phyloP scores from a whole-genome alignment of 2,888 invertebrate genomes.

The Dyspetes luteomarginatus region DNA sequence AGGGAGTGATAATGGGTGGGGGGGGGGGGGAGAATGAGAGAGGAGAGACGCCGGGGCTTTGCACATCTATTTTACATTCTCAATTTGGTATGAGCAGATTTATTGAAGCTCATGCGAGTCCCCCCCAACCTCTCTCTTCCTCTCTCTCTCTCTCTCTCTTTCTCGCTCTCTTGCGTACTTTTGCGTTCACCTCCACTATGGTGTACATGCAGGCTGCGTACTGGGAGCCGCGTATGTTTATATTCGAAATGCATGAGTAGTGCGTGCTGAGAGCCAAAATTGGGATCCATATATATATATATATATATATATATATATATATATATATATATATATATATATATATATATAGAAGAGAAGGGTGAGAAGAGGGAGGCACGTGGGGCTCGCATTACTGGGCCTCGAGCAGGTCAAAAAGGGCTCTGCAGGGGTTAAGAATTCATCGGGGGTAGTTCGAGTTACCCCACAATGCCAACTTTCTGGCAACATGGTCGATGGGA shows the following conservation, averaged over 20 bases:
- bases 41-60: conserved; percentile 46
- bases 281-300: conserved; percentile 21
- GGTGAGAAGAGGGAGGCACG: conserved; percentile 21
- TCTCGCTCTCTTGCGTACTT: conserved; percentile 44
- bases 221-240: conserved; percentile 13
- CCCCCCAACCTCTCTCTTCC: conserved; percentile 22
- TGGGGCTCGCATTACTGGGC: conserved; percentile 43
- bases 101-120: conserved; percentile 73
- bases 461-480: conserved; percentile 68
- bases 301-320: not conserved
- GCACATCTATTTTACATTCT: conserved; percentile 81
- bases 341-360: not conserved
- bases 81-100: conserved; percentile 81
- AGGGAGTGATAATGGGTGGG: too few species aligned
- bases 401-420: conserved; percentile 55
- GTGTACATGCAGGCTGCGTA: conserved; percentile 44
- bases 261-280: conserved; percentile 35
- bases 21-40: conserved; percentile 33
- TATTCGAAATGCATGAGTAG: conserved; percentile 31
- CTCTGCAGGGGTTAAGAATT: conserved; percentile 64
- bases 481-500: conserved; percentile 65
- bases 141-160: conserved; percentile 17
- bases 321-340: not conserved
- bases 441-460: conserved; percentile 61
- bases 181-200: conserved; percentile 48